These are phyloP conservation scores for Diprion similis DNA, from an alignment of 1,140 invertebrate species.

Conservation along the genomic window DNA sequence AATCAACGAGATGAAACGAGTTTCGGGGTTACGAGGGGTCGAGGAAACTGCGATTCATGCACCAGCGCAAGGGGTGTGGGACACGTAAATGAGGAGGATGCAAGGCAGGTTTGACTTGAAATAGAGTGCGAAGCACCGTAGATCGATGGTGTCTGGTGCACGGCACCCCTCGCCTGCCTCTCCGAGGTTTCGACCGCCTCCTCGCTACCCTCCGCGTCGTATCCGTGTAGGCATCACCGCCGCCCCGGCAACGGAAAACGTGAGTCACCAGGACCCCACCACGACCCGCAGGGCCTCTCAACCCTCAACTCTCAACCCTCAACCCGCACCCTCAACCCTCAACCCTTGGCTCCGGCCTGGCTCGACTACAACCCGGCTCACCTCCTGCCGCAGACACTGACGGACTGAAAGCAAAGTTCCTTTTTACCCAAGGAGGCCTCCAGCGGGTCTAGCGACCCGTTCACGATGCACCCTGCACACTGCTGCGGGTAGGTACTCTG, in stretches of 20 bases:
- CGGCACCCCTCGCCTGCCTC: background rate
- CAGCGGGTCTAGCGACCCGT: too few species aligned
- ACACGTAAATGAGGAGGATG: too few species aligned
- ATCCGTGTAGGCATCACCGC: slow-evolving; percentile 1
- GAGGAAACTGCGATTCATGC: too few species aligned
- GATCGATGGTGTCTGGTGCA: slow-evolving; percentile 31
- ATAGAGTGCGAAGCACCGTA: slow-evolving; percentile 20
- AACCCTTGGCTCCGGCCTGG: background rate
- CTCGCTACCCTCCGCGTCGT: background rate
- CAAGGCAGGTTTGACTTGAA: slow-evolving; percentile 8
- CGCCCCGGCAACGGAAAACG: background rate
- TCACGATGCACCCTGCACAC: too few species aligned
- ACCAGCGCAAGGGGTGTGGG: too few species aligned
- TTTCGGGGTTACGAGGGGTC: too few species aligned
- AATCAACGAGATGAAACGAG: too few species aligned
- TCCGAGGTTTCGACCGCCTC: background rate
- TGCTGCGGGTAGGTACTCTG: too few species aligned
- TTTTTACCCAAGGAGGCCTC: too few species aligned
- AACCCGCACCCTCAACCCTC: background rate
- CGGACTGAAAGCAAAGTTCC: too few species aligned
- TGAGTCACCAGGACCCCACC: background rate
- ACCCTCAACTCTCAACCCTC: background rate
- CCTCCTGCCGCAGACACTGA: too few species aligned
- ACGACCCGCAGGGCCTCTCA: background rate
- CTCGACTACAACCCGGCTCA: background rate